Percentiles rank a stretch among this genome's conserved stretches.
phyloP scores from a whole-genome alignment of 2,113 vertebrate species.

The Microtus ochrogaster region DNA sequence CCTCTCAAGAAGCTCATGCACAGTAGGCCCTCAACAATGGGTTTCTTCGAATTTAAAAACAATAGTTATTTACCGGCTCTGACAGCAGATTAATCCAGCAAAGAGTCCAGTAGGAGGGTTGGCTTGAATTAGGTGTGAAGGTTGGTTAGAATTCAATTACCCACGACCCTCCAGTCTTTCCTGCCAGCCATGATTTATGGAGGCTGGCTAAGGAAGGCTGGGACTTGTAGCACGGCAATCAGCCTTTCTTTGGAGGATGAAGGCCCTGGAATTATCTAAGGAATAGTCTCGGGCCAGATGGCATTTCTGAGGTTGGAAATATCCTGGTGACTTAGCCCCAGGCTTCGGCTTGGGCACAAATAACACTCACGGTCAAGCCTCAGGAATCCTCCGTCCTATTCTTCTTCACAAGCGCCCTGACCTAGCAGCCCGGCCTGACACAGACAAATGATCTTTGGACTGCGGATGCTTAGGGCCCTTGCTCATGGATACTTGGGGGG shows the following conservation, averaged over 20 bases:
- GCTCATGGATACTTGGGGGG: not conserved
- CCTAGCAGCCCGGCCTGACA: not conserved
- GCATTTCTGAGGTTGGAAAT: slow-evolving; percentile 53
- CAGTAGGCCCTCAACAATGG: slow-evolving; percentile 57
- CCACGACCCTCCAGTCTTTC: slow-evolving; percentile 73
- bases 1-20: slow-evolving; percentile 1
- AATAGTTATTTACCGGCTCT: slow-evolving; percentile 63
- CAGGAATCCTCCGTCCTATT: not conserved
- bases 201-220: slow-evolving; percentile 46
- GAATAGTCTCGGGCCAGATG: not conserved
- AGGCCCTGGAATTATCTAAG: slow-evolving; percentile 44
- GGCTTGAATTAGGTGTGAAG: slow-evolving; percentile 78
- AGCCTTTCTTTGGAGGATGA: slow-evolving; percentile 36
- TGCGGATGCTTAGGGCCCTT: slow-evolving; percentile 16
- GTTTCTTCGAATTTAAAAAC: slow-evolving; percentile 60
- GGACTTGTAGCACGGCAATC: slow-evolving; percentile 39
- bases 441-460: not conserved
- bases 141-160: slow-evolving; percentile 81
- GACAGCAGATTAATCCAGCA: slow-evolving; percentile 57
- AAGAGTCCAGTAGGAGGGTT: slow-evolving; percentile 46
- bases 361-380: not conserved
- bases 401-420: not conserved
- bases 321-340: slow-evolving; percentile 22
- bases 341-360: slow-evolving; percentile 12
- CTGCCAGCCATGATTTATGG: slow-evolving; percentile 78